A percentile compares a stretch with the other conserved stretches of the same genome.
Conservation (phyloP, 2,113 vertebrate genomes). For the Cyphotilapia sp. region DNA sequence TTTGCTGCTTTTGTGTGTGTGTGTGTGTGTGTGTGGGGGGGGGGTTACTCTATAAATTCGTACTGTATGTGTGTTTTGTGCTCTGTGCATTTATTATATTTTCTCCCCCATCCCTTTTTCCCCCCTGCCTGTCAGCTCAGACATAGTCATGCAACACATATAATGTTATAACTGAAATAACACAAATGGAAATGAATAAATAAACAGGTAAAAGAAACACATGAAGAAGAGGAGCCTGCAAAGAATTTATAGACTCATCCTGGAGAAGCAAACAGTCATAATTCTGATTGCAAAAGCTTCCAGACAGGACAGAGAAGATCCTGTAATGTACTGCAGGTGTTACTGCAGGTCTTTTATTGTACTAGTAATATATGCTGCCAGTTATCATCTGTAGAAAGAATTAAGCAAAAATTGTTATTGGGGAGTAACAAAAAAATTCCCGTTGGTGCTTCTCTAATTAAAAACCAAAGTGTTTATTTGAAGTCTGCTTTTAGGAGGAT, state of each 20-base stretch:
- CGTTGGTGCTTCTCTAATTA: neutral
- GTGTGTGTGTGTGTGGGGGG: too few species aligned
- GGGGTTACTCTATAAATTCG: accelerated
- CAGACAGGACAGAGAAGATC: neutral
- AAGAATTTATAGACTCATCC: neutral
- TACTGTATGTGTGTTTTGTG: neutral
- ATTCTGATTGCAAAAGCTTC: neutral
- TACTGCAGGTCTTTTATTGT: neutral
- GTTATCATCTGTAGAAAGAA: neutral
- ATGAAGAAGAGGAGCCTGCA: neutral
- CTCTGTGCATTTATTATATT: neutral
- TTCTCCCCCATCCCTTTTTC: accelerated
- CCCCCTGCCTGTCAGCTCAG: neutral
- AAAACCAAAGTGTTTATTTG: neutral
- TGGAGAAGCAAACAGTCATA: neutral
- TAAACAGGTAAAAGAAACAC: neutral
- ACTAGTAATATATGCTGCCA: neutral
- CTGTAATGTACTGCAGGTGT: neutral
- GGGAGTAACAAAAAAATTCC: accelerated
- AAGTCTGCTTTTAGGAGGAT: neutral
- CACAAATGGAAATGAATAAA: neutral
- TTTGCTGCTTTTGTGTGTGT: too few species aligned
- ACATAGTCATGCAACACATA: accelerated
- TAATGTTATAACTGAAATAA: neutral
- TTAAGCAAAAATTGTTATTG: neutral